Conservation (phyloP, 1,140 invertebrate species). For the Heliconius eleuchia region DNA sequence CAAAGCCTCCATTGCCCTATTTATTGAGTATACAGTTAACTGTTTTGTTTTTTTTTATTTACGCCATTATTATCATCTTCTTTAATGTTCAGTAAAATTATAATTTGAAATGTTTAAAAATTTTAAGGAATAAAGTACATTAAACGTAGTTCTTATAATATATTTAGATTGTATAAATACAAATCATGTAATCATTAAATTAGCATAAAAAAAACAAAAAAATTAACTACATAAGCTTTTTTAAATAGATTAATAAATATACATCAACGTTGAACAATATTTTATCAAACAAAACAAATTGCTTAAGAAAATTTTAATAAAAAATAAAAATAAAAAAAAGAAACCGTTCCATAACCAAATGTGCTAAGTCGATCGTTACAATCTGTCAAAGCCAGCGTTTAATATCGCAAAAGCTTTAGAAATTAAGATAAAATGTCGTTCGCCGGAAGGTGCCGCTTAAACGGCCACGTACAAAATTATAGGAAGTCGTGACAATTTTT, state of each 20-base stretch:
- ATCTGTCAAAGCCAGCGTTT: slow-evolving; percentile 45
- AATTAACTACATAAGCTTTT: neutral
- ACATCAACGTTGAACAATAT: neutral
- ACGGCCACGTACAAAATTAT: slow-evolving; percentile 79
- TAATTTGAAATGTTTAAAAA: neutral
- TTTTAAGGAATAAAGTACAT: neutral
- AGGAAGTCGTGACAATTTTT: slow-evolving; percentile 78
- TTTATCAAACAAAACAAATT: neutral
- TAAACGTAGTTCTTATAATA: neutral
- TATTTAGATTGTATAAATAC: too few relatives aligned
- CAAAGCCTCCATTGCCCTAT: slow-evolving; percentile 47
- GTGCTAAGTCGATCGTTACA: slow-evolving; percentile 39
- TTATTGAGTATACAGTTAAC: slow-evolving; percentile 36
- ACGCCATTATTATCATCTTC: neutral
- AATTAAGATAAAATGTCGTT: slow-evolving; percentile 77
- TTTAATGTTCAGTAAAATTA: neutral
- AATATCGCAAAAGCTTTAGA: slow-evolving; percentile 53
- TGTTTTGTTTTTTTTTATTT: slow-evolving; percentile 9
- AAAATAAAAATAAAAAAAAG: neutral
- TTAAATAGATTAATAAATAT: neutral
- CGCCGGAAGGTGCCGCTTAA: slow-evolving; percentile 64
- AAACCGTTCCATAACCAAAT: neutral
- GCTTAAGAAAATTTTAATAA: neutral
- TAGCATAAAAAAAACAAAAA: too few relatives aligned
- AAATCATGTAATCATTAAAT: too few relatives aligned